Evolutionary conservation across 2,113 vertebrate species (phyloP).

Genomic region (Grantiella picta): DNA sequence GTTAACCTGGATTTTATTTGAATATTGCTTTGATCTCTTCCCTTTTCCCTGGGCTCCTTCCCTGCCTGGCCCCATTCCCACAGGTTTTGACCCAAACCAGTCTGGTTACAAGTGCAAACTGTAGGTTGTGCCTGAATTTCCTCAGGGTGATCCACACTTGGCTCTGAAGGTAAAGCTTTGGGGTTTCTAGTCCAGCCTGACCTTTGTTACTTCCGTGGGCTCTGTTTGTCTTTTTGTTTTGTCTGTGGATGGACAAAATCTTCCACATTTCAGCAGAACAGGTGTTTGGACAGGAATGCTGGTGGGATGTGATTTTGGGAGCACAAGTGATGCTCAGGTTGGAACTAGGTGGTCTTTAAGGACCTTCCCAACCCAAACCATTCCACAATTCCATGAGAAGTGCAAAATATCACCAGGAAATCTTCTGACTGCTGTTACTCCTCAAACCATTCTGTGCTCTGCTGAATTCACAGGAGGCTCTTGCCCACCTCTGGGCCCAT

Average conservation of each 20-base stretch:
- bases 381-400: neutral
- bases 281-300: neutral
- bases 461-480: neutral
- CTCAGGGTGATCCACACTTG: neutral
- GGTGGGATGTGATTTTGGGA: neutral
- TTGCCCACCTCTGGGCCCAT: neutral
- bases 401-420: neutral
- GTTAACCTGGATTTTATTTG: neutral
- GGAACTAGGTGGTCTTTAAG: too few relatives aligned
- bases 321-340: neutral
- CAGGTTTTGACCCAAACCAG: neutral
- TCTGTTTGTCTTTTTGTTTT: neutral
- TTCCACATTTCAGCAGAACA: neutral
- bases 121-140: neutral
- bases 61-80: neutral
- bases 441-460: neutral
- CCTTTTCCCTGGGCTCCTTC: rapidly evolving
- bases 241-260: too few relatives aligned
- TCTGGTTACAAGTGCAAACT: rapidly evolving
- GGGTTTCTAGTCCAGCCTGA: neutral
- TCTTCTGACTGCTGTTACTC: neutral
- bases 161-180: neutral
- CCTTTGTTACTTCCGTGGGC: too few relatives aligned
- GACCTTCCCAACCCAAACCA: neutral
- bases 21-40: neutral